Base-by-base conservation (phyloP, 2,797 vertebrate genomes). In the Enteromius anoplus region DNA sequence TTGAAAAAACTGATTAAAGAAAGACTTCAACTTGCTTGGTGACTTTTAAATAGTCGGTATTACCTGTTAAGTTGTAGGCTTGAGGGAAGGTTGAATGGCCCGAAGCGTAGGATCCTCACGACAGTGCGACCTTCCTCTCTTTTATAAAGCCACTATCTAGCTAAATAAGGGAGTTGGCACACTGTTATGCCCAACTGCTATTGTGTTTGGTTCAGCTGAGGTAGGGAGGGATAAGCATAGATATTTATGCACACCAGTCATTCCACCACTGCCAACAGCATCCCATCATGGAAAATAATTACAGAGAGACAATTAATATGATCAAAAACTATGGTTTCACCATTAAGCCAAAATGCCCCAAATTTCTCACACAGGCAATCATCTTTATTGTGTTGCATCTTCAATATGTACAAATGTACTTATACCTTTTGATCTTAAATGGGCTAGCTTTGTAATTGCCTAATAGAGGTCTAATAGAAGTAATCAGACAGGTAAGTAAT, bases 101-200 rank as follows among this genome's bases (percentile, higher is more conserved):
- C n/a, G 40, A 72, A 77, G 72, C 85, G 81, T 65, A 83, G 49
- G 80, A 72, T 85, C 73, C 71, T 62, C 37, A 68, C 75, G 55
- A 70, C 80, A 69, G 65, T 49, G 34, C 71, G 69, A 49, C 42
- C 66, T 51, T 76, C 26, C 78, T 47, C 64, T 83, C 88, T 86
- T 89, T 89, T 87, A 89, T 89, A 89, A 86, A 83, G 83, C 47
- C 34, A 75, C 72, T 75, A 72, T 70, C 76, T 37, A 71, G 77
- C 89, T 86, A 89, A 85, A 90, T 88, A 89, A 85, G 88, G 89
- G 42, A 64, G 76, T 66, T 88, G 86, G 85, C 86, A 84, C 11
- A 49, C 81, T 83, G 80, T 84, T 83, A 66, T 68, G 77, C 75
- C 84, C 77, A 78, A 80, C 62, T 49, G 79, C 80, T 88, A 80